phyloP scores from a whole-genome alignment of 2,797 vertebrate genomes.

The Sebastiscus tertius region DNA sequence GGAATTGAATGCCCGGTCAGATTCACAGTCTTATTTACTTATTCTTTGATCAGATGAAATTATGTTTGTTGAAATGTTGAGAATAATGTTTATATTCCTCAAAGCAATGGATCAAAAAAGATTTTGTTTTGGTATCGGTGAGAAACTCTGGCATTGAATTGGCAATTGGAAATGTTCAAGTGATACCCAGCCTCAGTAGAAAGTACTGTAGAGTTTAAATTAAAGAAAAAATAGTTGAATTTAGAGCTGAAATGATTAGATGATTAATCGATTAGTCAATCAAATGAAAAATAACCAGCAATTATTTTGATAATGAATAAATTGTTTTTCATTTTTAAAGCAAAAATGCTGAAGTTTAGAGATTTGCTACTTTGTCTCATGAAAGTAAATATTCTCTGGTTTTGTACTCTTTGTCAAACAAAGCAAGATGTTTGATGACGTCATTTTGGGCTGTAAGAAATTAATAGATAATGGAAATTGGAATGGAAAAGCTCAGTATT shows the following conservation, averaged over 20 bases:
- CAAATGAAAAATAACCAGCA: neutral
- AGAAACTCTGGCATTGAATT: neutral
- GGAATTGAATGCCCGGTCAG: neutral
- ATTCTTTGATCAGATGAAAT: neutral
- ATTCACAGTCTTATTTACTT: neutral
- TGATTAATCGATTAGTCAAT: neutral
- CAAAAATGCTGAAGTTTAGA: neutral
- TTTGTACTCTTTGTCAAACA: neutral
- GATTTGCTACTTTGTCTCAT: neutral
- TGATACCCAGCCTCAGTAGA: neutral
- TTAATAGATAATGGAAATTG: neutral
- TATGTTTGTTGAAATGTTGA: fast-evolving
- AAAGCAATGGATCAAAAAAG: neutral
- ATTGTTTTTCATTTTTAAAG: neutral
- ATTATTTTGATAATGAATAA: neutral
- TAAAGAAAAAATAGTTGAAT: neutral
- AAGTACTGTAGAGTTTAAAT: neutral
- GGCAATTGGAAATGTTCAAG: neutral
- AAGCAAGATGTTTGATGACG: neutral
- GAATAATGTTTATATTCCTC: neutral
- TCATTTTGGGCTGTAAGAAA: neutral
- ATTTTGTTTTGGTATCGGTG: neutral
- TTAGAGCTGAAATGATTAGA: neutral
- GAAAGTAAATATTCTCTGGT: neutral
- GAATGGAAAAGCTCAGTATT: neutral